Evolutionary conservation across 2,888 invertebrate genomes (phyloP).

Genomic region (Leptarthrus brevirostris): DNA sequence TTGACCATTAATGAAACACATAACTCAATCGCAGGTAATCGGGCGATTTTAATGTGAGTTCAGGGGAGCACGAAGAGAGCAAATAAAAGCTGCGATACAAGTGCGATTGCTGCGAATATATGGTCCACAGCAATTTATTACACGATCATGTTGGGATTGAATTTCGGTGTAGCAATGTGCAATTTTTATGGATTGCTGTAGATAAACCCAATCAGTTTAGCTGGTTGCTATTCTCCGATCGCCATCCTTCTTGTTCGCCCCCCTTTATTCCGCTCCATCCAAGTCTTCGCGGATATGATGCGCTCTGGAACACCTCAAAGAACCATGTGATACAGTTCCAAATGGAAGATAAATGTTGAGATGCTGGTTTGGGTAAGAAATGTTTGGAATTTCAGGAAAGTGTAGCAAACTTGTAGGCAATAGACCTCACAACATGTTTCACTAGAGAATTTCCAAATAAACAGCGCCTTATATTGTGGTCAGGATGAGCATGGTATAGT

Average conservation of each 20-base stretch:
- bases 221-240: slow-evolving; percentile 12
- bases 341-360: slow-evolving; percentile 42
- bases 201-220: slow-evolving; percentile 50
- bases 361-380: slow-evolving; percentile 11
- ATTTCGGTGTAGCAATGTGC: slow-evolving; percentile 54
- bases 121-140: slow-evolving; percentile 52
- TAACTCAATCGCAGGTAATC: slow-evolving; percentile 55
- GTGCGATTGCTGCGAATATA: slow-evolving; percentile 52
- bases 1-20: slow-evolving; percentile 55
- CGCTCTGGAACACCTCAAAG: slow-evolving; percentile 23
- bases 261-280: slow-evolving; percentile 14
- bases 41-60: slow-evolving; percentile 50
- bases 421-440: slow-evolving; percentile 50
- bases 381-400: slow-evolving; percentile 30
- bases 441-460: slow-evolving; percentile 18
- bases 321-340: slow-evolving; percentile 8
- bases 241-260: background rate
- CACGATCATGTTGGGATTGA: slow-evolving; percentile 53
- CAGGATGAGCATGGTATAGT: slow-evolving; percentile 33
- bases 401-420: background rate
- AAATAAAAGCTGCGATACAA: slow-evolving; percentile 51
- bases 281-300: background rate
- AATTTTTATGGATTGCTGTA: slow-evolving; percentile 54
- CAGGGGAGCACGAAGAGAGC: slow-evolving; percentile 48
- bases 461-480: slow-evolving; percentile 50